Evolutionary conservation across 2,888 invertebrate species (phyloP).

Genomic region (Siphlonurus alternatus): DNA sequence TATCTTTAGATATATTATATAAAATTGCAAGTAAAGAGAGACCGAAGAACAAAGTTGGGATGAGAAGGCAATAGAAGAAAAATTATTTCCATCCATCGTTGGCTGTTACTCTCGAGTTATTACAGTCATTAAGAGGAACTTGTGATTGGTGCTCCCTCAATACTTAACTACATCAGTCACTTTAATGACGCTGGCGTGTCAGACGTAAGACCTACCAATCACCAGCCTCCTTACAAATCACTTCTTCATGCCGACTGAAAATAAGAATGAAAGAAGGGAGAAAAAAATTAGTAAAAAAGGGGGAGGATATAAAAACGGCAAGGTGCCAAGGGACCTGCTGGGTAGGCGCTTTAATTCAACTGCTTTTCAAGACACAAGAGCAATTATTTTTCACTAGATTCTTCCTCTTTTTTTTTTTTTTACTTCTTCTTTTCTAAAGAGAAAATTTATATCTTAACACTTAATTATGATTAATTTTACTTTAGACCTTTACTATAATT

Average conservation of each 20-base stretch:
- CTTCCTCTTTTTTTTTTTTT: background rate
- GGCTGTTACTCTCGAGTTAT: background rate
- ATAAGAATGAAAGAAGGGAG: background rate
- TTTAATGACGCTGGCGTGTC: background rate
- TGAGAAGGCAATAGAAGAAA: background rate
- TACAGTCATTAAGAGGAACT: background rate
- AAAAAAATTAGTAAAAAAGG: background rate
- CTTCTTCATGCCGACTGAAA: background rate
- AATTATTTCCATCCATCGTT: background rate
- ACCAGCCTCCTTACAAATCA: background rate
- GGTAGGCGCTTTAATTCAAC: background rate
- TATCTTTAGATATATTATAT: too few species aligned
- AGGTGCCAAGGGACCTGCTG: background rate
- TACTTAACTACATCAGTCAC: background rate
- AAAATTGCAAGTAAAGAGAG: too few species aligned
- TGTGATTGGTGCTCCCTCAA: slow-evolving; percentile 2
- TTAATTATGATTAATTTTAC: slow-evolving; percentile 3
- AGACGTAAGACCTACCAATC: background rate
- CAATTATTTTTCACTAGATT: background rate
- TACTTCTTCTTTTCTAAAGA: background rate
- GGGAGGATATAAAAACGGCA: background rate
- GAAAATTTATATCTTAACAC: slow-evolving; percentile 1
- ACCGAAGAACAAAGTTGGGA: background rate
- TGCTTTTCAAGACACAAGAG: background rate
- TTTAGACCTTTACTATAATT: background rate